Conservation (phyloP, 2,888 invertebrate species). For the Drosophila bunnanda region DNA sequence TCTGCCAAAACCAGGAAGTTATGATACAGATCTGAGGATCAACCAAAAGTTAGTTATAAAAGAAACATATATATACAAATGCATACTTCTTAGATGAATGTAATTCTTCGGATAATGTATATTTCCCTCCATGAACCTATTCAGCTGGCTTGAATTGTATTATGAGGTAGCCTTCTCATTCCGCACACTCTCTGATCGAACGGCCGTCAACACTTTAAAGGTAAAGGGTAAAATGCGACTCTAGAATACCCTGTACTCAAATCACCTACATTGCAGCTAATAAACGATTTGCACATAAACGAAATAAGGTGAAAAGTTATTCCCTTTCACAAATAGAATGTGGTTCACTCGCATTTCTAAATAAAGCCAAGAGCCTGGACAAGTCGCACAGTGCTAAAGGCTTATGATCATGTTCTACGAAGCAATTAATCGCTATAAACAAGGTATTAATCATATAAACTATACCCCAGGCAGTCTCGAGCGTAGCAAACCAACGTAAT, state of each 20-base stretch:
- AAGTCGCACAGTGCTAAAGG: neutral
- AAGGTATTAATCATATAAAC: conserved; percentile 1
- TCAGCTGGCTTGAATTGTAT: neutral
- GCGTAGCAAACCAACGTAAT: conserved; percentile 12
- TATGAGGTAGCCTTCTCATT: neutral
- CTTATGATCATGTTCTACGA: neutral
- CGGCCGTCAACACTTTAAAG: conserved; percentile 2
- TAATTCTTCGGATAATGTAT: neutral
- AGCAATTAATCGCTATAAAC: neutral
- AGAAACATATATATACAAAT: no score
- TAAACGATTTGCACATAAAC: neutral
- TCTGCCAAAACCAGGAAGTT: neutral
- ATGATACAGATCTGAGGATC: neutral
- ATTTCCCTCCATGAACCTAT: neutral
- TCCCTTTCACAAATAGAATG: neutral
- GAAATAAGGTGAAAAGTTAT: no score
- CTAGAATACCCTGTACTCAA: neutral
- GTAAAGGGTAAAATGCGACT: neutral
- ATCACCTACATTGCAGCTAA: neutral
- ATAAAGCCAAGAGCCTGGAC: neutral
- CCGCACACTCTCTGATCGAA: conserved; percentile 5
- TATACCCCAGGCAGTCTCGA: conserved; percentile 4
- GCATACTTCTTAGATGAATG: neutral
- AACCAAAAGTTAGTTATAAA: neutral
- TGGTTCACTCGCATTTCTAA: neutral